These are phyloP conservation scores for Metacarcinus magister DNA, from an alignment of 2,888 invertebrate species.

Conservation along the genomic window DNA sequence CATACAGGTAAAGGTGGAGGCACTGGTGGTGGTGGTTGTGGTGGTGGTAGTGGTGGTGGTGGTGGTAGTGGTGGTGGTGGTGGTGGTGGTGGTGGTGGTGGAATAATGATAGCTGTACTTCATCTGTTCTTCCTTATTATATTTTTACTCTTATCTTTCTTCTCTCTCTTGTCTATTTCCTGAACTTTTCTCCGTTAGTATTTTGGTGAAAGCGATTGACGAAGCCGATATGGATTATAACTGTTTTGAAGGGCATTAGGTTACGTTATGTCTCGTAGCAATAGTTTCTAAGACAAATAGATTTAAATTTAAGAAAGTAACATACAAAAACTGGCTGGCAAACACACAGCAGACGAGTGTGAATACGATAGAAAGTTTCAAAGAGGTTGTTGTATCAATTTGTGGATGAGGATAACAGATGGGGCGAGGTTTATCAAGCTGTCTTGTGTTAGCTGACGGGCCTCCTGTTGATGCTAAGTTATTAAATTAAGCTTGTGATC, in stretches of 20 bases:
- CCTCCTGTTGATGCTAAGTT: background rate
- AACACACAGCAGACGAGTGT: background rate
- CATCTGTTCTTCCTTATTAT: background rate
- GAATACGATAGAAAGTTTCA: background rate
- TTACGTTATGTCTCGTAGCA: background rate
- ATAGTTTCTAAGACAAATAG: background rate
- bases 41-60: slow-evolving; percentile 31
- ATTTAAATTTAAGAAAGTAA: background rate
- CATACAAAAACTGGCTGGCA: background rate
- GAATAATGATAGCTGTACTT: background rate
- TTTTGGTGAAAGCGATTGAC: background rate
- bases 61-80: slow-evolving; percentile 22
- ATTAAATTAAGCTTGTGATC: background rate
- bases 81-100: slow-evolving; percentile 20
- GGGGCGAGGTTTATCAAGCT: background rate
- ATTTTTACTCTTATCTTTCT: background rate
- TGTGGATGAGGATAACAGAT: background rate
- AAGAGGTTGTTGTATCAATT: background rate
- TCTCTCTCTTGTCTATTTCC: background rate
- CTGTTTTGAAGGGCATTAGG: background rate
- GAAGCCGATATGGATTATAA: background rate
- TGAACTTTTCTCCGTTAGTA: background rate
- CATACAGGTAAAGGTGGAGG: background rate
- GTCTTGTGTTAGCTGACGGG: background rate
- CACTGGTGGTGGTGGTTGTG: background rate